Conservation (phyloP, 30 jellyfish, hydroid and myxozoan species). For the Hydractinia echinata region DNA sequence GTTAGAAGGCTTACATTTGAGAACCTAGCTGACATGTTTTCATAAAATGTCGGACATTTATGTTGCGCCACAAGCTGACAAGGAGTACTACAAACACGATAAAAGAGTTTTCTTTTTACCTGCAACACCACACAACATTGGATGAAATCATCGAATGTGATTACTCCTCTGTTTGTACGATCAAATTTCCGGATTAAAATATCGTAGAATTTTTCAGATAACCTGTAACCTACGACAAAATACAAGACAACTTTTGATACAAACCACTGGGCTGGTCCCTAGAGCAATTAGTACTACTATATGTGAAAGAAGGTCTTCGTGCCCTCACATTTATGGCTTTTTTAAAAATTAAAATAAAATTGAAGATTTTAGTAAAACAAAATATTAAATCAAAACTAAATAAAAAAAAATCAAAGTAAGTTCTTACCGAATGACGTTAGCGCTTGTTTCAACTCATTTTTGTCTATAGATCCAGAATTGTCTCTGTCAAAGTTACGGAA, state of each 20-base stretch:
- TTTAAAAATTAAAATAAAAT: no score
- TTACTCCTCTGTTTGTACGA: conserved; percentile 65
- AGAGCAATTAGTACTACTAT: background rate
- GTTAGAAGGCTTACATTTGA: no score
- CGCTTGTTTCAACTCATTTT: conserved; percentile 75
- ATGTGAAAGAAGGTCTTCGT: background rate
- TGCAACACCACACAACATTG: conserved; percentile 92
- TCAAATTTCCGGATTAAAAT: conserved; percentile 72
- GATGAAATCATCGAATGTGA: conserved; percentile 93
- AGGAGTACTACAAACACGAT: background rate
- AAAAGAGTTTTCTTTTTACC: conserved; percentile 31
- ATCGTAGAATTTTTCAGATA: conserved; percentile 72
- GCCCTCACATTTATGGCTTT: background rate
- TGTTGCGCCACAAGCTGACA: background rate
- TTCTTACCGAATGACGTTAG: conserved; percentile 76
- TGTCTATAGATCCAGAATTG: conserved; percentile 82
- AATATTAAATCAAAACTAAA: no score
- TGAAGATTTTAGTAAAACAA: background rate
- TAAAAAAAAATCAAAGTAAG: background rate
- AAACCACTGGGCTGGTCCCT: no score
- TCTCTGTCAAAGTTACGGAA: conserved; percentile 88
- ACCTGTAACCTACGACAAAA: conserved; percentile 64
- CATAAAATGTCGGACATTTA: no score
- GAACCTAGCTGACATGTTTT: no score
- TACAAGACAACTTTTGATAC: background rate